phyloP scores from a whole-genome alignment of 1,140 invertebrate genomes.

The Reticulitermes speratus region DNA sequence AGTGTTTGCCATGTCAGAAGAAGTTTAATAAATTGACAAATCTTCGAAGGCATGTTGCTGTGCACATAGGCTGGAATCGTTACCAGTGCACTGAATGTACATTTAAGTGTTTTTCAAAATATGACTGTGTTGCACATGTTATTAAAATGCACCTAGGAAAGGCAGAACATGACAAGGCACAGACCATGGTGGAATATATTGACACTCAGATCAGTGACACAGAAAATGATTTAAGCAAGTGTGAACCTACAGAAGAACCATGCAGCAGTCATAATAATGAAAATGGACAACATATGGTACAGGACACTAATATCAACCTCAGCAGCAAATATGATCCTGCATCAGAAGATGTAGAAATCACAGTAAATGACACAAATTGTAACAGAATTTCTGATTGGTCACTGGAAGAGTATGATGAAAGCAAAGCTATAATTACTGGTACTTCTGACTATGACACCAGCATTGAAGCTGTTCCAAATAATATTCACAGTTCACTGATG shows the following conservation, averaged over 20 bases:
- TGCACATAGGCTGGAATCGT: slow-evolving; percentile 49
- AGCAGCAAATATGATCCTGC: slow-evolving; percentile 23
- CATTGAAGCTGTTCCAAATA: background rate
- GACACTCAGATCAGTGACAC: slow-evolving; percentile 21
- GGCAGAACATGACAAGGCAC: background rate
- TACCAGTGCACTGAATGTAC: slow-evolving; percentile 48
- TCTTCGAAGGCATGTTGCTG: slow-evolving; percentile 48
- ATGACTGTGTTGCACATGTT: slow-evolving; percentile 46
- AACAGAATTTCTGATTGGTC: background rate
- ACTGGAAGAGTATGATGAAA: background rate
- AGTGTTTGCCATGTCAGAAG: slow-evolving; percentile 46
- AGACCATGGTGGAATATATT: slow-evolving; percentile 27
- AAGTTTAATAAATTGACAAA: slow-evolving; percentile 43
- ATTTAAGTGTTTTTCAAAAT: slow-evolving; percentile 47
- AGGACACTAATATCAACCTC: slow-evolving; percentile 8
- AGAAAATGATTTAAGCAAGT: background rate
- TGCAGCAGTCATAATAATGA: background rate
- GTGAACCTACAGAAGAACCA: slow-evolving; percentile 6
- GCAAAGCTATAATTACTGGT: background rate
- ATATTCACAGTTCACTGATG: background rate
- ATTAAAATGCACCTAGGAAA: slow-evolving; percentile 41
- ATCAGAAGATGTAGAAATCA: slow-evolving; percentile 25
- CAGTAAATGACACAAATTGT: slow-evolving; percentile 26
- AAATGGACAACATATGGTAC: background rate
- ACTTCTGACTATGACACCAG: background rate